Base-by-base conservation (phyloP, 1,140 invertebrate species). In the Caerostris darwini region DNA sequence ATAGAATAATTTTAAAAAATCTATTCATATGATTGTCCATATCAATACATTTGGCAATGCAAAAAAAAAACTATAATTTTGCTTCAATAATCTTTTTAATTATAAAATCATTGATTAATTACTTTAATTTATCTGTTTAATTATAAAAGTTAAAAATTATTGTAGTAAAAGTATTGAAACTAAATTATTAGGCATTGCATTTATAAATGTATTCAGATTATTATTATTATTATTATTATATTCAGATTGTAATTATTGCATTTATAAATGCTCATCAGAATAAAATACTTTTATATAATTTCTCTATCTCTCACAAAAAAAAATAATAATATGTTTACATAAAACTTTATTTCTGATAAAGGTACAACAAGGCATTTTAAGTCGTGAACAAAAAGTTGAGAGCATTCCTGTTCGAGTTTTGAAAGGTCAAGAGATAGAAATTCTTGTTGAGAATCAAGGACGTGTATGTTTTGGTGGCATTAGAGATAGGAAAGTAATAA, bases 381-480 rank as follows among this genome's bases (percentile, higher is more conserved):
- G 97, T 87, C 96, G 98, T 94, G 96, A 96, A 69, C 96, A 97
- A 85, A 96, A 96, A 57, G 96, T 97, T 58, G 96, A 96, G 86
- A 95, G 96, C 0, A 64, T 98, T 3, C 96, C 96, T 3, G 95
- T 98, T 4, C 95, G 95, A 19, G 96, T 96, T 19, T 96, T 96
- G 19, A 95, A 96, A 71, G 97, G 96, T 7, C 96, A 97, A 57
- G 96, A 95, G 0, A 95, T 99, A 7, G 97, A 97, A 82, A 96
- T 99, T 58, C 95, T 98, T 0, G 98, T 98, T 0, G 98, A 98
- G 96, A 98, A 98, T 95, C 97, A 98, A 96, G 98, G 98, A 77
- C 96, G 98, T 71, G 96, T 98, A n/a, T 98, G 97, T 95, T 98
- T 96, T 95, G 97, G 97, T 81, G 95, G 95, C 8, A 96, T 98